Conservation (phyloP, 2,888 invertebrate genomes). For the Cenopis cana region DNA sequence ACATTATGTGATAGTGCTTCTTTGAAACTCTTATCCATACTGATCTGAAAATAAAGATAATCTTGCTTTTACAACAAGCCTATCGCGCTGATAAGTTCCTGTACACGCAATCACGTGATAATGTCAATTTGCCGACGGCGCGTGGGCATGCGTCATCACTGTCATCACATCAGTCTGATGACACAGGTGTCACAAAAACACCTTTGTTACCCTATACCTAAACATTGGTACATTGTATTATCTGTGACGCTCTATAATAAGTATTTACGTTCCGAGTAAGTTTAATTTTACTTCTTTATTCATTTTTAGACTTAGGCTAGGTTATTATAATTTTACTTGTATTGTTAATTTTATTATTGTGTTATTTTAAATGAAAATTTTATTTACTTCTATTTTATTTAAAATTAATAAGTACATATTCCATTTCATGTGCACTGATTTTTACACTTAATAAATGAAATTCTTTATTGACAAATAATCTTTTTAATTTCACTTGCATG, state of each 20-base stretch:
- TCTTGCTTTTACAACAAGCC: slow-evolving; percentile 15
- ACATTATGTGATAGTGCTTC: background rate
- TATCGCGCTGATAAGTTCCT: slow-evolving; percentile 27
- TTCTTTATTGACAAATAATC: slow-evolving; percentile 24
- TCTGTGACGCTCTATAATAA: slow-evolving; percentile 24
- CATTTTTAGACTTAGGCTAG: no score
- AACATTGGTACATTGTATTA: background rate
- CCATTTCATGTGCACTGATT: slow-evolving; percentile 27
- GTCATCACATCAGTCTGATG: slow-evolving; percentile 42
- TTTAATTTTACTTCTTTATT: no score
- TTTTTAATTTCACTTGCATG: slow-evolving; percentile 42
- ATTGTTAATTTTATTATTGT: background rate
- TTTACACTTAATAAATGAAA: slow-evolving; percentile 43
- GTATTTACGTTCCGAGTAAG: slow-evolving; percentile 58
- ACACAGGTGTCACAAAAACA: slow-evolving; percentile 46
- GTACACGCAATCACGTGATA: slow-evolving; percentile 28
- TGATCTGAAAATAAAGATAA: slow-evolving; percentile 10
- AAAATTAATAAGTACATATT: slow-evolving; percentile 33
- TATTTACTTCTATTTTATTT: slow-evolving; percentile 3
- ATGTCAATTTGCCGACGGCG: slow-evolving; percentile 12
- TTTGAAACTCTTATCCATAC: background rate
- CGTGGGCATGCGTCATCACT: slow-evolving; percentile 33
- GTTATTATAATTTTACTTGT: no score
- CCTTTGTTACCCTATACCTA: slow-evolving; percentile 11
- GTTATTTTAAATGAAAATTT: background rate